These are phyloP conservation scores for Aleiodes alternator DNA, from an alignment of 2,888 invertebrate genomes.

Conservation along the genomic window DNA sequence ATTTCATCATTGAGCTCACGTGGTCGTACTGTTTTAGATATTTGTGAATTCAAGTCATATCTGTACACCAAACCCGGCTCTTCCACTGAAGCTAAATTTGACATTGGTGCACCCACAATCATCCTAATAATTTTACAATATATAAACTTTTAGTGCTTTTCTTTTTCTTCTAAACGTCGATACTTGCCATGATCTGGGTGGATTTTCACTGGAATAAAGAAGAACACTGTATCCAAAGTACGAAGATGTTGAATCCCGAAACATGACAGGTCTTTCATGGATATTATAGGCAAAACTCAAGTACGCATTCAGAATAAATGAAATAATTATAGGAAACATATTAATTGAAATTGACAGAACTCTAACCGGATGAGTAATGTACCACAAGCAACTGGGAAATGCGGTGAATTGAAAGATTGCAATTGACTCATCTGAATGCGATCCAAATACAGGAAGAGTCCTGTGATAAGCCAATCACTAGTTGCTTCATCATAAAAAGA, in stretches of 20 bases:
- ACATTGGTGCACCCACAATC: slow-evolving; percentile 78
- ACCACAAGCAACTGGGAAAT: slow-evolving; percentile 14
- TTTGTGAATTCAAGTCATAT: slow-evolving; percentile 65
- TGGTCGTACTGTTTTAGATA: slow-evolving; percentile 55
- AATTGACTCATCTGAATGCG: slow-evolving; percentile 29
- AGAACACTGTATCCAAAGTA: slow-evolving; percentile 65
- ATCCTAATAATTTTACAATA: slow-evolving; percentile 69
- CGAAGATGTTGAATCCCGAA: slow-evolving; percentile 37
- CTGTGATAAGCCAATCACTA: slow-evolving; percentile 62
- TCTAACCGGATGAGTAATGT: slow-evolving; percentile 5
- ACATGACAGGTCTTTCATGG: slow-evolving; percentile 52
- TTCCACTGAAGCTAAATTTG: slow-evolving; percentile 74
- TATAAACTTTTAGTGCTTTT: slow-evolving; percentile 1
- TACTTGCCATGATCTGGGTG: slow-evolving; percentile 29
- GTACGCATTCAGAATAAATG: slow-evolving; percentile 8
- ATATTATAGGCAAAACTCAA: slow-evolving; percentile 60
- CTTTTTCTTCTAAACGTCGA: background rate
- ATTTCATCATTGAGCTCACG: slow-evolving; percentile 49
- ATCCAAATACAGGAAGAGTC: slow-evolving; percentile 58
- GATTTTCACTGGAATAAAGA: slow-evolving; percentile 48
- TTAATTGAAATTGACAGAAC: background rate
- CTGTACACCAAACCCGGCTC: slow-evolving; percentile 79
- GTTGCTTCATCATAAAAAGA: background rate
- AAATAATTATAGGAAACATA: slow-evolving; percentile 18
- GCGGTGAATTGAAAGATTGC: background rate